These are phyloP conservation scores for Pectinophora gossypiella DNA, from an alignment of 1,140 invertebrate species.

Conservation along the genomic window DNA sequence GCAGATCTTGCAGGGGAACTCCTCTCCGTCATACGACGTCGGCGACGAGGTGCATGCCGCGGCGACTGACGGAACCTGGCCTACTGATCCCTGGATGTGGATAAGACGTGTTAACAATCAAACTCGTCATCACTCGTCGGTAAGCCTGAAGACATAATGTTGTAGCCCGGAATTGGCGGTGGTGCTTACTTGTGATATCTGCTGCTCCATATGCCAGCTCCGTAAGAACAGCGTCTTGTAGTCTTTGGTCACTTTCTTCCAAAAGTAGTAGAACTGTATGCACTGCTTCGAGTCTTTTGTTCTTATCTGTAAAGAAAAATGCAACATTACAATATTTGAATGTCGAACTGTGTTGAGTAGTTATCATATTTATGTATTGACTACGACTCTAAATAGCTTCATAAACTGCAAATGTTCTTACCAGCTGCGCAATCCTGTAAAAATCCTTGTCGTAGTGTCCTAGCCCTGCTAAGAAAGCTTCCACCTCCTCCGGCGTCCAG, in stretches of 20 bases:
- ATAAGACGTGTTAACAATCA: constrained; percentile 43
- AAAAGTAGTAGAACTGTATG: constrained; percentile 98
- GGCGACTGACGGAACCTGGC: constrained; percentile 33
- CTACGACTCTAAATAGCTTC: background rate
- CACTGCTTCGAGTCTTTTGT: constrained; percentile 95
- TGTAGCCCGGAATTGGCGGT: constrained; percentile 40
- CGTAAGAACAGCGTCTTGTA: constrained; percentile 75
- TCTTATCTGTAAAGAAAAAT: constrained; percentile 78
- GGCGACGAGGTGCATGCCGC: constrained; percentile 46
- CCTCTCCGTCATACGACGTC: constrained; percentile 71
- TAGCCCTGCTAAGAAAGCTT: constrained; percentile 90
- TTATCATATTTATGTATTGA: no score
- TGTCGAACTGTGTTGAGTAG: background rate
- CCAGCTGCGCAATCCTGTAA: constrained; percentile 89
- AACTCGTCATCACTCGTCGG: constrained; percentile 40
- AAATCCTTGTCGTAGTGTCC: constrained; percentile 97
- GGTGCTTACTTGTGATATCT: constrained; percentile 58
- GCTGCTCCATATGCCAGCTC: constrained; percentile 54
- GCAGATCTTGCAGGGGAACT: constrained; percentile 96
- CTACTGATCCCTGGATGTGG: constrained; percentile 57
- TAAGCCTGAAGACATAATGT: constrained; percentile 61
- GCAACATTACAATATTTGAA: background rate
- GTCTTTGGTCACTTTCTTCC: constrained; percentile 96
- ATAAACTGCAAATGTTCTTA: constrained; percentile 65
- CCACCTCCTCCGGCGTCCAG: constrained; percentile 92